These are phyloP conservation scores for Drosophila navojoa DNA, from an alignment of 1,140 invertebrate species.

Conservation along the genomic window DNA sequence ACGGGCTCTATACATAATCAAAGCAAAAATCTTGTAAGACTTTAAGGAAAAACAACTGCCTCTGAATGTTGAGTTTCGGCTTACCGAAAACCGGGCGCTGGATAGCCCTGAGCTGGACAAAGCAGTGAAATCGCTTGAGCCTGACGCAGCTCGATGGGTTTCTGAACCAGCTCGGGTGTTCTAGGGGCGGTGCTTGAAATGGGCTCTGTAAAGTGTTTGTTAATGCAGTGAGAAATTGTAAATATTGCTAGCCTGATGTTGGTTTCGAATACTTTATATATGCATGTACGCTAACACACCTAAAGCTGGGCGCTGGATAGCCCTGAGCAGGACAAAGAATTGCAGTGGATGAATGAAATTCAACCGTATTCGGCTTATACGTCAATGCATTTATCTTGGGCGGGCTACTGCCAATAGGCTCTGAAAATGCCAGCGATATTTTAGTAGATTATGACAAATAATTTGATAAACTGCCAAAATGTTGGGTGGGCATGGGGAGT, in stretches of 20 bases:
- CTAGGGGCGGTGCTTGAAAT: slow-evolving; percentile 86
- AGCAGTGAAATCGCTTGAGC: slow-evolving; percentile 85
- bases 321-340: slow-evolving; percentile 90
- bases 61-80: slow-evolving; percentile 57
- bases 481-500: slow-evolving; percentile 31
- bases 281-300: slow-evolving; percentile 81
- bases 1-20: slow-evolving; percentile 86
- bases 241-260: slow-evolving; percentile 48
- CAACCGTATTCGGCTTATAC: slow-evolving; percentile 68
- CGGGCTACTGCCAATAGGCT: slow-evolving; percentile 88
- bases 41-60: background rate
- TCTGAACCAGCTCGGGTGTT: slow-evolving; percentile 58
- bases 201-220: slow-evolving; percentile 84
- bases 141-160: slow-evolving; percentile 60
- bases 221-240: background rate
- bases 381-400: slow-evolving; percentile 84
- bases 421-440: slow-evolving; percentile 81
- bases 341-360: slow-evolving; percentile 52
- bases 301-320: slow-evolving; percentile 87
- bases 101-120: slow-evolving; percentile 88
- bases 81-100: slow-evolving; percentile 85
- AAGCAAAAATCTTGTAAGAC: background rate
- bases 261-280: background rate
- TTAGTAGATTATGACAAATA: background rate
- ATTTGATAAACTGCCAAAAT: slow-evolving; percentile 19